Percentiles rank a stretch among this genome's conserved stretches.
phyloP scores from a whole-genome alignment of 2,888 invertebrate species.

The Crocallis elinguaria region DNA sequence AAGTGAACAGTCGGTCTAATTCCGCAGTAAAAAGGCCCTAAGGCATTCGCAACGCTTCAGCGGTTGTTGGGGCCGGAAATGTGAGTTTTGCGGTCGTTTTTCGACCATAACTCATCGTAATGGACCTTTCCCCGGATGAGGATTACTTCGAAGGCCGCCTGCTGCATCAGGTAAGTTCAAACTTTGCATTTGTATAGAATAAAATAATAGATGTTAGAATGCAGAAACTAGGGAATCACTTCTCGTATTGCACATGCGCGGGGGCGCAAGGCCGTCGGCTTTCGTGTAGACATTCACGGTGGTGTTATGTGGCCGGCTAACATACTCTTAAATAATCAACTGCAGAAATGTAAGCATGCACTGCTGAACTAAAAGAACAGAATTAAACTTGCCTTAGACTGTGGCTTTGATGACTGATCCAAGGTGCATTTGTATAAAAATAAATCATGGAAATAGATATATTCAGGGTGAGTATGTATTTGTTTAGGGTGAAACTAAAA shows the following conservation, averaged over 20 bases:
- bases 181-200: background rate
- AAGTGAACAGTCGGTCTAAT: constrained; percentile 16
- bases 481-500: no score
- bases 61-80: constrained; percentile 63
- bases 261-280: constrained; percentile 33
- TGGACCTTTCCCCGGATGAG: constrained; percentile 91
- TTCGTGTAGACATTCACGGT: constrained; percentile 5
- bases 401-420: no score
- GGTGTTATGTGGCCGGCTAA: background rate
- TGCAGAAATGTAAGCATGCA: background rate
- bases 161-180: constrained; percentile 87
- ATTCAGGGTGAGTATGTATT: no score
- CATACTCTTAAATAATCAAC: background rate
- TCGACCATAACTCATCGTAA: constrained; percentile 48
- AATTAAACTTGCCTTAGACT: no score
- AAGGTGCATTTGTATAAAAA: no score
- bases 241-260: constrained; percentile 29
- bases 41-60: constrained; percentile 64
- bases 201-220: background rate
- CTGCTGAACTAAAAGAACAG: no score
- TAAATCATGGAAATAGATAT: no score
- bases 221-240: background rate
- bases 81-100: constrained; percentile 52
- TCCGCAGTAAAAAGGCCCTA: background rate
- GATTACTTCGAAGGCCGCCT: constrained; percentile 91